phyloP scores from a whole-genome alignment of 2,113 vertebrate species.

The Antennarius striatus region DNA sequence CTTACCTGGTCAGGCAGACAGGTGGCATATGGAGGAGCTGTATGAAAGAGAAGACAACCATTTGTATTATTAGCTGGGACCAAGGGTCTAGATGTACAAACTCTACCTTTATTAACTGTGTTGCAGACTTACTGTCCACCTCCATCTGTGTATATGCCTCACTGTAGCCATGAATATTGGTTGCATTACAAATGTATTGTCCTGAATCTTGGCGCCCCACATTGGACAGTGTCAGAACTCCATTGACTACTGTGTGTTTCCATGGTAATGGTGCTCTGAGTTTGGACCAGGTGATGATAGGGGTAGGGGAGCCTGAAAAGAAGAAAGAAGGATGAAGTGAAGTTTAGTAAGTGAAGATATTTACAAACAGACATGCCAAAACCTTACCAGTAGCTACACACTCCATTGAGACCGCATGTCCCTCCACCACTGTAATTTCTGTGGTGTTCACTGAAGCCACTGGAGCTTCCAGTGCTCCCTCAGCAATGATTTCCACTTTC shows the following conservation, averaged over 20 bases:
- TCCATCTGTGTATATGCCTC: constrained; percentile 88
- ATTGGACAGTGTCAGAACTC: constrained; percentile 84
- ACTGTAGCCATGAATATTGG: constrained; percentile 78
- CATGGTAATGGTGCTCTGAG: constrained; percentile 93
- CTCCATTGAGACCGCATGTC: constrained; percentile 81
- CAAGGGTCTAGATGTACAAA: neutral
- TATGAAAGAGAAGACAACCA: neutral
- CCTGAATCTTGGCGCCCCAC: constrained; percentile 95
- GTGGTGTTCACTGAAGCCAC: constrained; percentile 74
- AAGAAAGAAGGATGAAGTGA: neutral
- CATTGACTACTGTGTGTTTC: constrained; percentile 84
- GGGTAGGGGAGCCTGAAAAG: constrained; percentile 82
- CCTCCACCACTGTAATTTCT: constrained; percentile 82
- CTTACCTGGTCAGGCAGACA: constrained; percentile 79
- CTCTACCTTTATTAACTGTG: neutral
- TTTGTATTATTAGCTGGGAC: neutral
- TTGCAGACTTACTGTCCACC: constrained; percentile 87
- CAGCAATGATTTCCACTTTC: constrained; percentile 83
- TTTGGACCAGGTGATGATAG: constrained; percentile 92
- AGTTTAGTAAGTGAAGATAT: neutral
- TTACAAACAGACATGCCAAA: neutral
- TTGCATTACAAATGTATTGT: constrained; percentile 97
- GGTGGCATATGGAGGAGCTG: constrained; percentile 91
- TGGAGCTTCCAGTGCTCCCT: constrained; percentile 57
- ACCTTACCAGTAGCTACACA: constrained; percentile 85